phyloP scores from a whole-genome alignment of 1,140 invertebrate genomes.

The Propsilocerus akamusi region DNA sequence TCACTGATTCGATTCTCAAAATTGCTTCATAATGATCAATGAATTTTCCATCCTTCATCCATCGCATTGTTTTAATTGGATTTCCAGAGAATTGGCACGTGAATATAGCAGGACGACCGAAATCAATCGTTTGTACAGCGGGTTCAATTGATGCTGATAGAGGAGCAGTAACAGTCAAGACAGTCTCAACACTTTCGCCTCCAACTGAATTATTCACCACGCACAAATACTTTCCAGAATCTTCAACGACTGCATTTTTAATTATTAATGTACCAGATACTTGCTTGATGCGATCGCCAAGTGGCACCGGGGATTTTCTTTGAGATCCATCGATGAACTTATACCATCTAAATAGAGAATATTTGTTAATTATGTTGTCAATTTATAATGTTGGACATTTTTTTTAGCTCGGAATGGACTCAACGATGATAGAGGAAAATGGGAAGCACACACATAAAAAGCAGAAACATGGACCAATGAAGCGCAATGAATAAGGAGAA shows the following conservation, averaged over 20 bases:
- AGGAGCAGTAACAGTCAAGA: constrained; percentile 80
- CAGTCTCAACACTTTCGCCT: constrained; percentile 79
- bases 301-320: constrained; percentile 60
- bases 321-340: constrained; percentile 76
- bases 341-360: constrained; percentile 51
- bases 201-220: constrained; percentile 88
- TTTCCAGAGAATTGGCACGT: constrained; percentile 81
- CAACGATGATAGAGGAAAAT: too few species aligned
- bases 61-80: constrained; percentile 71
- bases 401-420: too few species aligned
- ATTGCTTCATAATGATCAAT: constrained; percentile 58
- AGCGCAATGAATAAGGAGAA: too few species aligned
- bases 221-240: constrained; percentile 86
- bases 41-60: constrained; percentile 82
- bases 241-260: constrained; percentile 71
- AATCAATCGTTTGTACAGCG: constrained; percentile 77
- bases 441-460: too few species aligned
- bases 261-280: constrained; percentile 89
- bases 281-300: constrained; percentile 77
- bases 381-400: neutral
- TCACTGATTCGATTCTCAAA: constrained; percentile 71
- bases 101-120: constrained; percentile 74
- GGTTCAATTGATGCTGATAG: constrained; percentile 75
- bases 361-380: neutral
- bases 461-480: too few species aligned